Evolutionary conservation across 2,113 vertebrate species (phyloP).

Genomic region (Antennarius striatus): DNA sequence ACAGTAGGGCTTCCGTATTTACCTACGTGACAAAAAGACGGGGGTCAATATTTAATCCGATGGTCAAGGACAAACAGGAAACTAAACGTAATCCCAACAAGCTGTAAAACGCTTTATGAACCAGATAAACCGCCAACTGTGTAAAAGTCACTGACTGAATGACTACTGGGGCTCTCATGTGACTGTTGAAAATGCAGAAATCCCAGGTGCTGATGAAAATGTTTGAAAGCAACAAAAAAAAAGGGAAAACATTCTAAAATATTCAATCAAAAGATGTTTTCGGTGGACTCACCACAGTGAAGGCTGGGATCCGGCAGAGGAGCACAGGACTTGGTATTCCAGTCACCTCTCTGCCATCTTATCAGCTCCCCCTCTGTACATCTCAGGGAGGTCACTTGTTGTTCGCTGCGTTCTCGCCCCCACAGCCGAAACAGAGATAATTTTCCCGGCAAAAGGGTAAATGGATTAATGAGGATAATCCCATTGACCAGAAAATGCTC

Average conservation of each 20-base stretch:
- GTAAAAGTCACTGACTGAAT: neutral
- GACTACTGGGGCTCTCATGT: neutral
- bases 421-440: constrained; percentile 87
- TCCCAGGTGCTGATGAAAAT: neutral
- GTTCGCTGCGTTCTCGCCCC: constrained; percentile 60
- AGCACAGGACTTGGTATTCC: constrained; percentile 64
- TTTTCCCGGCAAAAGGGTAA: constrained; percentile 61
- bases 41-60: constrained; percentile 52
- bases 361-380: constrained; percentile 82
- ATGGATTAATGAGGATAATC: neutral
- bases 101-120: constrained; percentile 30
- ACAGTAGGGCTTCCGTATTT: constrained; percentile 23
- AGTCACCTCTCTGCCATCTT: constrained; percentile 80
- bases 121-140: neutral
- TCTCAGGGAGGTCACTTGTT: constrained; percentile 62
- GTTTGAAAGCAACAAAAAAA: no score
- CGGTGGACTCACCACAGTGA: constrained; percentile 82
- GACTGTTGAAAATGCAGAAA: neutral
- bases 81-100: neutral
- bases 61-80: constrained; percentile 4
- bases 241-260: no score
- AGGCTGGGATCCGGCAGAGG: constrained; percentile 55
- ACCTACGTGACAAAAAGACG: constrained; percentile 14
- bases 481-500: constrained; percentile 58
- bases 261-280: neutral